Evolutionary conservation across 2,888 invertebrate genomes (phyloP), one percentile per base, ranked within the genome.

Genomic region (Lycaena phlaeas): DNA sequence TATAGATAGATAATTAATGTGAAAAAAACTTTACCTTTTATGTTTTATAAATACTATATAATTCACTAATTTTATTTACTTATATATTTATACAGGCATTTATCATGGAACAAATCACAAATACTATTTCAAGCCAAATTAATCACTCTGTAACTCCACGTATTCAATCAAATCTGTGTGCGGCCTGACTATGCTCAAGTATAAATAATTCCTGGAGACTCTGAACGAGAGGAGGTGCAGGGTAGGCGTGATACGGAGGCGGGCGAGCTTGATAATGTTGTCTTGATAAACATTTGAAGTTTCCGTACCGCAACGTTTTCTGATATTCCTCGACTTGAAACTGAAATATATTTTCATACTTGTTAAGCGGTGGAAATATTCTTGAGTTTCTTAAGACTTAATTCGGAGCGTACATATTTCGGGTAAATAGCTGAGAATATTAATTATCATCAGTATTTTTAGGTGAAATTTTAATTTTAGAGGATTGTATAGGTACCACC

Each of bases 221-320:
- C 79, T 56, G 43, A 77, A 78, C 1, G 78, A 73, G 0, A 78
- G 52, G 0, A 78, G 52, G 28, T 52, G 65, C 6, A 70, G 52
- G 2, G 46, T 60, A 0, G 76, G 74, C 1, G 71, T 64, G 9
- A 77, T 45, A 1, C 48, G 56, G 1, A 71, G 52, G 14, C 56
- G 56, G 2, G 75, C 75, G 38, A 78, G 51, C 29, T 77, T 78
- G 44, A 71, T 65, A 9, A 48, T 31, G 25, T 45, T 47, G 39
- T 25, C 22, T 38, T 14, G 28, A 27, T 29, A 7, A 10, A 1
- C 36, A 26, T n/a, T 27, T 34, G 14, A 10, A 52, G 47, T 56
- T 39, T n/a, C n/a, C 46, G 45, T 14, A 30, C 27, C 22, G n/a
- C 47, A 54, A 36, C 54, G 57, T 55, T 54, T 56, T 48, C 57